A percentile compares a stretch with the other conserved stretches of the same genome.
Conservation (phyloP, 2,888 invertebrate genomes). For the Eupithecia insigniata region DNA sequence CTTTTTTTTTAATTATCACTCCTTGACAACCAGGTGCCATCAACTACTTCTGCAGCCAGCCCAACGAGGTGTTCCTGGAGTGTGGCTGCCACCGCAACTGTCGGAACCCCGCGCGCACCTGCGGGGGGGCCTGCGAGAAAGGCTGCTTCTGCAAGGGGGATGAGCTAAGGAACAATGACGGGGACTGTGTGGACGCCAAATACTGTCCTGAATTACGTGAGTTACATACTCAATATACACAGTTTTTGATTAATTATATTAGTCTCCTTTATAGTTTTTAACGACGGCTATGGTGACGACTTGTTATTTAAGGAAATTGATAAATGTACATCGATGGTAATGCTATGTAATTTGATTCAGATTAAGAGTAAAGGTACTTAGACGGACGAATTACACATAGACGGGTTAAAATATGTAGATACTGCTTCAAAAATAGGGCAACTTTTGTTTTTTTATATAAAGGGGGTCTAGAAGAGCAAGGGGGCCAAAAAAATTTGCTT, state of each 20-base stretch:
- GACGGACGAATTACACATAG: too few species aligned
- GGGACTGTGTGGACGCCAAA: neutral
- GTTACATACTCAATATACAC: neutral
- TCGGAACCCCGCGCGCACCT: neutral
- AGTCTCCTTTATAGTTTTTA: too few species aligned
- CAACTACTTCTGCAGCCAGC: slow-evolving; percentile 8
- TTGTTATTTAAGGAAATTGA: too few species aligned
- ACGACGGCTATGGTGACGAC: too few species aligned
- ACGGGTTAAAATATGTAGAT: neutral
- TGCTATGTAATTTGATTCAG: too few species aligned
- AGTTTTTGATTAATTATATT: neutral
- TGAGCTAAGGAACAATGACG: neutral
- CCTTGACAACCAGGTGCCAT: neutral
- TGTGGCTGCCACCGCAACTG: neutral
- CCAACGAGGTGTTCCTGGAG: slow-evolving; percentile 11
- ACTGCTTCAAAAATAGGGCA: too few species aligned
- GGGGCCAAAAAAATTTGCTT: too few species aligned
- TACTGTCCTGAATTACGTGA: neutral
- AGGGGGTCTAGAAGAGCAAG: too few species aligned
- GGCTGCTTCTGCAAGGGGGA: neutral
- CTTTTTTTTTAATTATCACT: too few species aligned
- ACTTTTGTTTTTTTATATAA: too few species aligned
- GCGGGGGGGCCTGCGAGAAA: neutral
- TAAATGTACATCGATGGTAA: too few species aligned
- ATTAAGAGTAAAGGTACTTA: too few species aligned